Conservation (phyloP, 2,113 vertebrate species). For the Halichoerus grypus region DNA sequence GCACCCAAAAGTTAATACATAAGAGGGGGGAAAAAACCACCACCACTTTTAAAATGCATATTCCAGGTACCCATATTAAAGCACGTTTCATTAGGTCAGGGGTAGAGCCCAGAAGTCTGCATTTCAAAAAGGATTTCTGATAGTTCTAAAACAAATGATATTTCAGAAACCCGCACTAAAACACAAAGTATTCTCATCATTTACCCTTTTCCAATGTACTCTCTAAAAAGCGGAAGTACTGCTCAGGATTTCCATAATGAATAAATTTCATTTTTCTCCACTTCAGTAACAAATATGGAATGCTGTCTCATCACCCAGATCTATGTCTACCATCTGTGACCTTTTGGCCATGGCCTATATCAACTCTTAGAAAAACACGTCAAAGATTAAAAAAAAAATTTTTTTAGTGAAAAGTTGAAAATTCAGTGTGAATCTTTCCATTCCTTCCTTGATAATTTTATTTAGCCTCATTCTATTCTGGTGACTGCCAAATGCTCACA, state of each 20-base stretch:
- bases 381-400: slow-evolving; percentile 41
- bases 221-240: neutral
- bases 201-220: neutral
- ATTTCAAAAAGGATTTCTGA: neutral
- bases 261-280: slow-evolving; percentile 14
- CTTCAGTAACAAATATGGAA: neutral
- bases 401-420: slow-evolving; percentile 68
- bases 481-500: slow-evolving; percentile 78
- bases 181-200: neutral
- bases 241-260: slow-evolving; percentile 1
- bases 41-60: slow-evolving; percentile 28
- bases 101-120: neutral
- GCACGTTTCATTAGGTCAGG: neutral
- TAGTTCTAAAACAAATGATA: neutral
- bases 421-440: slow-evolving; percentile 78
- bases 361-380: slow-evolving; percentile 32
- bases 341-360: neutral
- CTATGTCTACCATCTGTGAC: neutral
- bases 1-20: neutral
- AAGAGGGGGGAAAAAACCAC: neutral
- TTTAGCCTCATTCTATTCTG: slow-evolving; percentile 81
- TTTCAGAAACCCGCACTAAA: neutral
- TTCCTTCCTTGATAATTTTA: slow-evolving; percentile 73
- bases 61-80: neutral
- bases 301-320: neutral